Evolutionary conservation across 2,113 vertebrate genomes (phyloP), one percentile per base, ranked within the genome.

Genomic region (Xenus cinereus): DNA sequence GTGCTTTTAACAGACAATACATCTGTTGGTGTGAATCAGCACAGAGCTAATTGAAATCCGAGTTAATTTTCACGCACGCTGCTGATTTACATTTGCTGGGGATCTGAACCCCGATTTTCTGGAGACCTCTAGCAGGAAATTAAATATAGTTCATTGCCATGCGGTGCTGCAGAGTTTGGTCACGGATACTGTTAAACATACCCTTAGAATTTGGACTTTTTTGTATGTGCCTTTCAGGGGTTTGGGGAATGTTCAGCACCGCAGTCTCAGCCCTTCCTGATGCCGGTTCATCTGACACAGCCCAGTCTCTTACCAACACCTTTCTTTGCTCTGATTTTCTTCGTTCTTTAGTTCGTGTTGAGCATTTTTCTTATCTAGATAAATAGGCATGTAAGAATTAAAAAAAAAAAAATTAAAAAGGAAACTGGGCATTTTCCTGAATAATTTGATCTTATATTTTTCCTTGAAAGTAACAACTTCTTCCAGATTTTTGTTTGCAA

Each of bases 341-440:
- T 53, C 6, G 0, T 33, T 28, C 64, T 30, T 28, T 7, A 1
- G 2, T 14, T 79, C 1, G 0, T 4, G 1, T 7, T 17, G 27
- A 16, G 32, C 0, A 2, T 76, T 82, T 73, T 45, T 33, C 62
- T 79, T 30, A 10, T 18, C 69, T 76, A 10, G 14, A 20, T 23
- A 19, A 57, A 57, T 2, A 45, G 10, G 4, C 4, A 16, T 14
- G 7, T 4, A 14, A 81, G 15, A 35, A 30, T 51, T 75, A 18
- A 26, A 81, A 68, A 30, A 10, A 46, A 12, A 48, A 12, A 46
- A 27, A 13, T 13, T 17, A 3, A 16, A 19, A 59, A n/a, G 26
- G 4, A 39, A 83, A 21, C 14, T 0, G 9, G 2, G 4, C 1
- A 0, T 64, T 78, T 78, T 27, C 43, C 39, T 3, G 4, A 15